Evolutionary conservation across 23 tunicate genomes (phyloP).

Genomic region (Phallusia fumigata): DNA sequence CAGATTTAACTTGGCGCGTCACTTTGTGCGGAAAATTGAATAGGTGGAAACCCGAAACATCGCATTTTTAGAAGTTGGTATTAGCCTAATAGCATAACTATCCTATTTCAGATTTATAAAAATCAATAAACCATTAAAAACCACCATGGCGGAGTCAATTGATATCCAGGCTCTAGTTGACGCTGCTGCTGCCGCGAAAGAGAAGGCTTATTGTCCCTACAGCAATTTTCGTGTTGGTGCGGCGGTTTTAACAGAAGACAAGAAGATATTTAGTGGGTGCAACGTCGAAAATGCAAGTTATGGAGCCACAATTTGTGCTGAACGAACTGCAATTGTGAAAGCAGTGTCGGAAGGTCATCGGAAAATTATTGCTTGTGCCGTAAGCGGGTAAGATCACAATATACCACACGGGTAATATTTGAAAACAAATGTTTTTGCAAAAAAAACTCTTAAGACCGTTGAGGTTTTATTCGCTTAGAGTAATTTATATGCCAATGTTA

Average conservation of each 20-base stretch:
- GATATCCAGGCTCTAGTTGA: slow-evolving; percentile 7
- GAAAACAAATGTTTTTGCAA: too few species aligned
- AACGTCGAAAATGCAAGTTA: slow-evolving; percentile 91
- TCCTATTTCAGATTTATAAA: too few species aligned
- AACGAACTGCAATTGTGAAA: slow-evolving; percentile 74
- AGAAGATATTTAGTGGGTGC: slow-evolving; percentile 79
- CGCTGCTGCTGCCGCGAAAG: slow-evolving; percentile 38
- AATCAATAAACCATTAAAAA: too few species aligned
- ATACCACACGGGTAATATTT: too few species aligned
- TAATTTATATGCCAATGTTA: too few species aligned
- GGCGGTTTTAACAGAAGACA: slow-evolving; percentile 49
- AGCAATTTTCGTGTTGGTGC: slow-evolving; percentile 94
- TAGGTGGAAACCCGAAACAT: too few species aligned
- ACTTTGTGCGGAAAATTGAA: too few species aligned
- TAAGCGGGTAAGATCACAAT: slow-evolving; percentile 74
- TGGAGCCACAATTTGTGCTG: slow-evolving; percentile 82
- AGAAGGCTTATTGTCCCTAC: slow-evolving; percentile 74
- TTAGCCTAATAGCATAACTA: too few species aligned
- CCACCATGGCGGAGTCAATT: neutral
- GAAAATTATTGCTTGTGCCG: slow-evolving; percentile 51
- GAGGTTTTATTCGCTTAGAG: too few species aligned
- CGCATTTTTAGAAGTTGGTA: too few species aligned
- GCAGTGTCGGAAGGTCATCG: slow-evolving; percentile 82
- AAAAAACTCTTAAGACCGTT: too few species aligned
- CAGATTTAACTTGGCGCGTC: too few species aligned